These are phyloP conservation scores for Odontesthes bonariensis DNA, from an alignment of 2,113 vertebrate species.

Conservation along the genomic window DNA sequence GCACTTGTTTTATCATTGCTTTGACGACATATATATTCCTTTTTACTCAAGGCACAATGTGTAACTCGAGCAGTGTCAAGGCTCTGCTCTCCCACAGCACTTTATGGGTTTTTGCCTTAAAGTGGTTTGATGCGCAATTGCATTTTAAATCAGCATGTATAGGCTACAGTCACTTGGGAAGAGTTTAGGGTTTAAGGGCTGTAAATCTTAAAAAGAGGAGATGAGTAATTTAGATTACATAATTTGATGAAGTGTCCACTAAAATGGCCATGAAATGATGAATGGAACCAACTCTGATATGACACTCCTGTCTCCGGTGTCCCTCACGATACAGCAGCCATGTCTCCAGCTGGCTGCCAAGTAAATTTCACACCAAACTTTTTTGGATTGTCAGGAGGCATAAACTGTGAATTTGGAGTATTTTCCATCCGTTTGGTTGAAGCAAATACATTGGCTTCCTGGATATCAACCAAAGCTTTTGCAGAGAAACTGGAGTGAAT, in stretches of 20 bases:
- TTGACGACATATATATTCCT: no score
- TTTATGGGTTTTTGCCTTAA: no score
- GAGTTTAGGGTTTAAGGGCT: constrained; percentile 2
- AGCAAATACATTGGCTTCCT: constrained; percentile 47
- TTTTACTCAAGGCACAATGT: no score
- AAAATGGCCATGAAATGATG: constrained; percentile 18
- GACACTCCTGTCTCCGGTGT: neutral
- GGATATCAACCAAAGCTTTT: constrained; percentile 58
- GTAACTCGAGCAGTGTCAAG: no score
- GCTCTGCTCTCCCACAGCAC: no score
- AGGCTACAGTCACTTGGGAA: neutral
- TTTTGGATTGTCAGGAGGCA: constrained; percentile 51
- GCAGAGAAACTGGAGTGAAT: constrained; percentile 22
- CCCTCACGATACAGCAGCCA: neutral
- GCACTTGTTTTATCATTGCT: no score
- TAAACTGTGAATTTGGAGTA: constrained; percentile 39
- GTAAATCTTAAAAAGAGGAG: constrained; percentile 23
- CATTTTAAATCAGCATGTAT: constrained; percentile 10
- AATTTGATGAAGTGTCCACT: neutral
- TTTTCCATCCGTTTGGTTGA: constrained; percentile 34
- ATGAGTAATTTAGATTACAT: constrained; percentile 20
- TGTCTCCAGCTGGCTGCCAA: constrained; percentile 18
- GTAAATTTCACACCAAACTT: constrained; percentile 38
- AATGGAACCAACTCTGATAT: constrained; percentile 11
- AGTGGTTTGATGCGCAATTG: no score